Evolutionary conservation across 1,140 invertebrate species (phyloP), one percentile per base, ranked within the genome.

Genomic region (Lithobius niger): DNA sequence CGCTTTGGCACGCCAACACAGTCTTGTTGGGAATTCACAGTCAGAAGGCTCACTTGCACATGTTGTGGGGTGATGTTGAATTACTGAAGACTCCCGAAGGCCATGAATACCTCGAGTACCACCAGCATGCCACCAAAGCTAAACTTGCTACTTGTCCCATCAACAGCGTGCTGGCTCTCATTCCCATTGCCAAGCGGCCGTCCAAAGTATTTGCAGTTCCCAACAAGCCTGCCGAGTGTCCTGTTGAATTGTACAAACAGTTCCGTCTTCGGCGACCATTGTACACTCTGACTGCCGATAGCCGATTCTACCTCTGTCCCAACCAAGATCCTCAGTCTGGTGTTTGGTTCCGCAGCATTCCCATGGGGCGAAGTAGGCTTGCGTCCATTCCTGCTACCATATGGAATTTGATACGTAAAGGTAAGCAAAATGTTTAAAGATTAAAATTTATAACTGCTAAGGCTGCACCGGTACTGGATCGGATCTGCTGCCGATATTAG

Each of bases 31-130:
- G 48, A 27, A 50, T 50, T 19, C 48, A 50, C 24, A 50, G 48
- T 27, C 48, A 50, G 19, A 25, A 27, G 21, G 48, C 48, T 15
- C 48, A 50, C 16, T 50, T 50, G 24, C 13, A 50, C 19, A 50
- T 50, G 48, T 27, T 50, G 48, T 50, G 48, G 48, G 48, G 48
- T 15, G 48, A 50, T 26, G n/a, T 50, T 50, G 24, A 50, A 27
- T 27, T 50, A 27, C 19, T 16, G 13, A 26, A 3, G 13, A 19
- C 22, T 4, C 21, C 13, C 3, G 48, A 50, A 26, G 48, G 48
- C 3, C 25, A 27, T 13, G 48, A 50, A 21, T 50, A 10, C 27
- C 13, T 50, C 3, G 48, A 50, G 27, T 50, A 50, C 19, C 13
- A 24, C 6, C 48, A 50, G 19, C 6, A 19, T 16, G 48, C 48